Base-by-base conservation (phyloP, 2,888 invertebrate genomes). In the Stenolophus ochropezus region DNA sequence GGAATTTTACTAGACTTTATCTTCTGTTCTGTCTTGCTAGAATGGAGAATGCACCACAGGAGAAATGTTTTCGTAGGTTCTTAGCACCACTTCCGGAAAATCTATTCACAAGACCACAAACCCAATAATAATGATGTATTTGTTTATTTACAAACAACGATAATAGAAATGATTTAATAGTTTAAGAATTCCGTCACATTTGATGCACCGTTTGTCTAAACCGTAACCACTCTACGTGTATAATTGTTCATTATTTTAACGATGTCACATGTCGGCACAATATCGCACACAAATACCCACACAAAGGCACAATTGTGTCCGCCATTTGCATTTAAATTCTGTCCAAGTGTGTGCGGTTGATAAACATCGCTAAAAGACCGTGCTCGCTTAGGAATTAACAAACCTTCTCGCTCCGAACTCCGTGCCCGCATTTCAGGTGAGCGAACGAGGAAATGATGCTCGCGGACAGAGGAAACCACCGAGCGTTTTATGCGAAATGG, bases 321-420 rank as follows among this genome's bases (percentile, higher is more conserved):
- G 86, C 87, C 88, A 89, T 89, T 89, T 89, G 89, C 88, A 89
- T 89, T 89, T 89, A 88, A 88, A 88, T 88, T 88, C 88, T 87
- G 88, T 88, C 87, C 87, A 86, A 87, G 88, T 88, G 87, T 87
- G 85, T 87, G 85, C 65, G 84, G 85, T 85, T 87, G 88, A 88
- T 88, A 88, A 88, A 87, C 88, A 88, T 88, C 88, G 85, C 86
- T 87, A 86, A 87, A 88, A 87, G 86, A 86, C 85, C 85, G 85
- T 86, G 86, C 86, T 87, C 87, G 87, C 86, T 87, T 86, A 87
- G 85, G 88, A 88, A 88, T 88, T 88, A 88, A 88, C 88, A 88
- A 88, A 86, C 86, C 84, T 83, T 83, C 83, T 78, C 56, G n/a
- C n/a, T n/a, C n/a, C n/a, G n/a, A n/a, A n/a, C n/a, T n/a, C n/a